These are phyloP conservation scores for Sapayoa aenigma DNA, from an alignment of 2,113 vertebrate genomes.

Conservation along the genomic window DNA sequence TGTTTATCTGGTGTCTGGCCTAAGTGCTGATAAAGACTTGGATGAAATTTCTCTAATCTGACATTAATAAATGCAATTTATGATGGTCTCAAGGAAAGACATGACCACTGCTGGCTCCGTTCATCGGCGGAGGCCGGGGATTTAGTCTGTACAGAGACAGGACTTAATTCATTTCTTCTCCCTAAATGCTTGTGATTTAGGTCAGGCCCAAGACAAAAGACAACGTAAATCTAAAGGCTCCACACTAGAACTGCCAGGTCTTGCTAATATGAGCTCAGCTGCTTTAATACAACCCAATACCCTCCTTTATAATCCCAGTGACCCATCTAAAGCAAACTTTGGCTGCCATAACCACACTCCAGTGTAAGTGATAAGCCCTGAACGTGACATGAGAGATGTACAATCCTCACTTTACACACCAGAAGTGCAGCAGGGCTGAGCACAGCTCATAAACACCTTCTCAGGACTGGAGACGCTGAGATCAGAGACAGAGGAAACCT, in stretches of 20 bases:
- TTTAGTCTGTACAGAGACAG: background rate
- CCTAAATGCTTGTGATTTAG: background rate
- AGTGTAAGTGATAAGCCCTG: background rate
- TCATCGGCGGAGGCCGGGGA: background rate
- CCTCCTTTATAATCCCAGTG: background rate
- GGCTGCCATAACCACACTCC: background rate
- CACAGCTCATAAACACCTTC: background rate
- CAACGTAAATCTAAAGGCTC: background rate
- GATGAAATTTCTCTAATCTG: conserved; percentile 24
- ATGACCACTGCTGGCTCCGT: background rate
- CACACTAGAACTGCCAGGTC: background rate
- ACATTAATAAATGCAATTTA: conserved; percentile 43
- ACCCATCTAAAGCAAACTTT: background rate
- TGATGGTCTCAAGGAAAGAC: background rate
- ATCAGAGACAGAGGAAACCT: background rate
- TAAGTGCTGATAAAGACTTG: conserved; percentile 53
- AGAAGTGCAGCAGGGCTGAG: background rate
- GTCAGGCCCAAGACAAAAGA: background rate
- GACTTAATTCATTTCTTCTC: background rate
- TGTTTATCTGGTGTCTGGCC: conserved; percentile 48
- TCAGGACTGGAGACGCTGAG: background rate
- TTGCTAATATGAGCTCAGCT: background rate
- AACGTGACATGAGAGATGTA: background rate
- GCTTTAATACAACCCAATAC: background rate
- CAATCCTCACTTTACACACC: background rate